Base-by-base conservation (phyloP, 2,797 vertebrate species). In the Amniataba percoides region DNA sequence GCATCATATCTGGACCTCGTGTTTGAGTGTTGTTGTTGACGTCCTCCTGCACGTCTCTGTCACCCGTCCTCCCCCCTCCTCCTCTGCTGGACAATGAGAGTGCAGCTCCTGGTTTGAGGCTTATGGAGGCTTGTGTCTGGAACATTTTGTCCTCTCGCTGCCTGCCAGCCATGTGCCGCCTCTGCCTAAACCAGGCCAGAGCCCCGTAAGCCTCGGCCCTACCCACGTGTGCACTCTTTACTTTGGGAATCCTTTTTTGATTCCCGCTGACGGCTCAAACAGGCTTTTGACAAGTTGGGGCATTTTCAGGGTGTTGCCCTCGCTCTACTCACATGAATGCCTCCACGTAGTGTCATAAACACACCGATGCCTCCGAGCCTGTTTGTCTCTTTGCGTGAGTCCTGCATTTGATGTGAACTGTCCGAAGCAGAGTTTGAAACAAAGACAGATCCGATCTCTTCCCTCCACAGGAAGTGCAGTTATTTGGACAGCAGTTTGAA, bases 131-230 rank as follows among this genome's bases (percentile, higher is more conserved):
- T 81, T 78, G 83, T 5, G 64, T 87, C 53, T 68, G 88, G 91
- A 92, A 94, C 91, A 93, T 93, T 92, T 82, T 93, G 92, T 94
- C 88, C 91, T 81, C 59, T 62, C 3, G 4, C 56, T 79, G 86
- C 27, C 71, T 83, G 83, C 90, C 74, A 75, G 82, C 76, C 42
- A 15, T 77, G 69, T 52, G 74, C 77, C 27, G 64, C 59, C 78
- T 81, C 74, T 62, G 60, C 75, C 45, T 77, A 71, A 80, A 84
- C 61, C 84, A 86, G 88, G 64, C 71, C 82, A 84, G 51, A 56
- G 64, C 55, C 0, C 70, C 63, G 39, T 74, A 77, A 83, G 69
- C 79, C 45, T 16, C 3, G 0, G n/a, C 74, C 70, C 60, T 27
- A 55, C 46, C 21, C 53, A 39, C 11, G 3, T 48, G 36, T 8